Base-by-base conservation (phyloP, 2,113 vertebrate species). In the Mustela nigripes region DNA sequence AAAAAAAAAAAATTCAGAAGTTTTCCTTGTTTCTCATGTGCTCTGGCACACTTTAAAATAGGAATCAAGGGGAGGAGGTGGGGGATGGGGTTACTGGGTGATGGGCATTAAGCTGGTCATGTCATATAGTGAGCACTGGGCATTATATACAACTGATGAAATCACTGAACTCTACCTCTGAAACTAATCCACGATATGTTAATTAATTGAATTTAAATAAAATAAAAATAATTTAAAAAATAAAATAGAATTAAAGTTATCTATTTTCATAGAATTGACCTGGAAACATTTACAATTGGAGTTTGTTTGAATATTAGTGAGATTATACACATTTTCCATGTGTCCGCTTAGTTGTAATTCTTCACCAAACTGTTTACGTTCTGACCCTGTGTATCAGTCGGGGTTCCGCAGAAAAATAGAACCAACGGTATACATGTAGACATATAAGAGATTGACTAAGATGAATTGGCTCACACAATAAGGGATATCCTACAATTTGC, bases 41-140 rank as follows among this genome's bases (percentile, higher is more conserved):
- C n/a, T 88, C 56, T 82, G 42, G 65, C n/a, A 91, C 42, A 71
- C 39, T 85, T 74, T 86, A 87, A 94, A 80, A 60, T 8, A 81
- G 45, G 28, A 65, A 39, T 89, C 21, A 88, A 93, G 26, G 14
- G 14, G 31, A 65, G 63, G 63, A 14, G 2, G 63, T 33, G 14
- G 12, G 31, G 31, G 31, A 33, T 16, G 31, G 63, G 63, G 63
- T 67, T 7, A 16, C 31, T 33, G 63, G 63, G 31, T 33, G 31
- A 67, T 33, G 31, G 31, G 31, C 63, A 67, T 67, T 15, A 67
- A 67, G 63, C 63, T 16, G 63, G 63, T 15, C 14, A 67, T 7
- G 14, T 67, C 14, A 67, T 16, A 31, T 67, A 33, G 33, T 67
- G 63, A 67, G 63, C 63, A 67, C 14, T 67, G 63, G 31, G 63